Percentiles rank a stretch among this genome's conserved stretches.
These are phyloP conservation scores for Mercenaria mercenaria DNA, from an alignment of 1,140 invertebrate species.

Conservation along the genomic window DNA sequence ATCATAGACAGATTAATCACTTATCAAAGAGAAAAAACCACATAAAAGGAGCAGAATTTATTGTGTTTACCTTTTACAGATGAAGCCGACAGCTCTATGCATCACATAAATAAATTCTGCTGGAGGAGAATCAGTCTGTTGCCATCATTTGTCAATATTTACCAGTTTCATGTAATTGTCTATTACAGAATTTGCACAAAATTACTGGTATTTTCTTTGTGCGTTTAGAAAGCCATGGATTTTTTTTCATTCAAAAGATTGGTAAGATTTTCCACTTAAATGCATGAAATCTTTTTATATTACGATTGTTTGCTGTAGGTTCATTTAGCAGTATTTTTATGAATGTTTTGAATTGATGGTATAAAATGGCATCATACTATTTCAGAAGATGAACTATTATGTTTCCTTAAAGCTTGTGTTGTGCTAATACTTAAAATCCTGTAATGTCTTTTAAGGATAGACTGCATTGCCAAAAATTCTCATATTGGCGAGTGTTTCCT, in stretches of 20 bases:
- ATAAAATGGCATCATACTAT: no score
- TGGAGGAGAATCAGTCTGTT: not conserved
- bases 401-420: no score
- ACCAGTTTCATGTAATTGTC: no score
- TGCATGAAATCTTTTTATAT: not conserved
- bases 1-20: no score
- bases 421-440: no score
- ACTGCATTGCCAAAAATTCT: no score
- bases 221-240: not conserved
- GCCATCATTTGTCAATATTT: not conserved
- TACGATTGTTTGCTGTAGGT: not conserved
- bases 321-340: not conserved
- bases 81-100: not conserved
- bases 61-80: no score
- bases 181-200: not conserved
- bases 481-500: no score
- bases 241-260: conserved; percentile 2
- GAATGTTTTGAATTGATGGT: not conserved
- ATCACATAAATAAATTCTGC: not conserved
- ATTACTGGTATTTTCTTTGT: not conserved
- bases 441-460: no score
- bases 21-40: no score
- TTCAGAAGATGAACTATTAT: no score
- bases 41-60: no score
- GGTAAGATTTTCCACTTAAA: not conserved